Evolutionary conservation across 2,888 invertebrate genomes (phyloP), one percentile per base, ranked within the genome.

Genomic region (Electrophaes corylata): DNA sequence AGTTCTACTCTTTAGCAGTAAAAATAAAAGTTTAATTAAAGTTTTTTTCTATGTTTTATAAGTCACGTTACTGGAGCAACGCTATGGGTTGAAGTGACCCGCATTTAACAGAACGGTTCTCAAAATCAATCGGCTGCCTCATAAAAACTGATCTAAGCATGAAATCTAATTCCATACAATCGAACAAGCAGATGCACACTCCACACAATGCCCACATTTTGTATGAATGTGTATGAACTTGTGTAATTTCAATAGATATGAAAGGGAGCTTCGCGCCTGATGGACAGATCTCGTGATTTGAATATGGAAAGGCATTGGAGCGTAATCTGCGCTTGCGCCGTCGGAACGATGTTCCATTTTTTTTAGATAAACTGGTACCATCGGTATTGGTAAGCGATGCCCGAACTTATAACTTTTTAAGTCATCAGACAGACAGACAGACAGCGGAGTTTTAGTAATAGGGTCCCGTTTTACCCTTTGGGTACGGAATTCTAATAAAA

Each of bases 211-310:
- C 50, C 16, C 31, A 37, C 44, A 39, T 12, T 48, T 54, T 54
- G 37, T 54, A 43, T 51, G 46, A 52, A 23, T 57, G 55, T 55
- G 50, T 52, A 50, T 49, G 53, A 54, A 45, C 49, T 46, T 46
- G 40, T 46, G 45, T 48, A 23, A 54, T 41, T 26, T 41, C 47
- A 41, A 48, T 33, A 6, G 37, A 46, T 40, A 40, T 54, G 54
- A 59, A 65, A 51, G 54, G 49, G 45, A 51, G 56, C 53, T 81
- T 77, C 75, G 81, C 83, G 76, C 81, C 75, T 90, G 91, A 91
- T 84, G 79, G 91, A 91, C 91, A 83, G 82, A 79, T 86, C 79
- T 76, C 83, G 83, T 91, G 88, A 91, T 90, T 89, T 89, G 83
- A 91, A 91, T 91, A 86, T 87, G 89, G 87, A 78, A 71, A 79